Conservation (phyloP, 2,888 invertebrate species). For the Anticlea derivata region DNA sequence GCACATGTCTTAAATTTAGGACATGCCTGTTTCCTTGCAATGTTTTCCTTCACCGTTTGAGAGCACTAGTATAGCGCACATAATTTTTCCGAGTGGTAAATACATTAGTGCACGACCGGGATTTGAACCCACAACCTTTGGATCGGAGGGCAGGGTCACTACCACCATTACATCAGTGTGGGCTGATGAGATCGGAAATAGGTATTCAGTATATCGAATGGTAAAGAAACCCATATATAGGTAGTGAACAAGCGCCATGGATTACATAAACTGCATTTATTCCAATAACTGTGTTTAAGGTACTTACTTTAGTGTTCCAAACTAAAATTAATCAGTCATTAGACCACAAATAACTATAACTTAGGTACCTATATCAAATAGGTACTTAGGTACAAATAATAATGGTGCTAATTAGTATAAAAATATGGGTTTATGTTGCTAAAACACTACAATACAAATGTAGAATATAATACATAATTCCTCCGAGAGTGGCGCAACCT, state of each 20-base stretch:
- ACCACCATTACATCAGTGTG: too few species aligned
- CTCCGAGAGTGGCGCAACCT: not conserved
- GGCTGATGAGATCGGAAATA: too few species aligned
- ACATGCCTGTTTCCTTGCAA: too few species aligned
- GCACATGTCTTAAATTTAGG: too few species aligned
- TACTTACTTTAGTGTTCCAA: conserved; percentile 12
- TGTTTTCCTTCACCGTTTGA: too few species aligned
- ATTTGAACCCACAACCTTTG: too few species aligned
- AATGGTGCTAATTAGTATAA: conserved; percentile 46
- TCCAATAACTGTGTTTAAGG: conserved; percentile 5
- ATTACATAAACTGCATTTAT: conserved; percentile 9
- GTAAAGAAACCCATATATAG: too few species aligned
- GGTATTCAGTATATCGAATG: too few species aligned
- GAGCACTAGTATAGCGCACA: too few species aligned
- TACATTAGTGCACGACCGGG: too few species aligned
- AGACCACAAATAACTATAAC: conserved; percentile 28
- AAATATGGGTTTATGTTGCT: conserved; percentile 46
- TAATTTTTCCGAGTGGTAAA: too few species aligned
- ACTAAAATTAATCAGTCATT: conserved; percentile 36
- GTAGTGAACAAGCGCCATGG: not conserved
- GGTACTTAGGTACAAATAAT: conserved; percentile 21
- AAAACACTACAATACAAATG: conserved; percentile 11
- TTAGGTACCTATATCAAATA: conserved; percentile 8
- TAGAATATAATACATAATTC: conserved; percentile 3
- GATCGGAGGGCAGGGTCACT: too few species aligned